Conservation (phyloP, 1,140 invertebrate genomes). For the Heliconius melpomene region DNA sequence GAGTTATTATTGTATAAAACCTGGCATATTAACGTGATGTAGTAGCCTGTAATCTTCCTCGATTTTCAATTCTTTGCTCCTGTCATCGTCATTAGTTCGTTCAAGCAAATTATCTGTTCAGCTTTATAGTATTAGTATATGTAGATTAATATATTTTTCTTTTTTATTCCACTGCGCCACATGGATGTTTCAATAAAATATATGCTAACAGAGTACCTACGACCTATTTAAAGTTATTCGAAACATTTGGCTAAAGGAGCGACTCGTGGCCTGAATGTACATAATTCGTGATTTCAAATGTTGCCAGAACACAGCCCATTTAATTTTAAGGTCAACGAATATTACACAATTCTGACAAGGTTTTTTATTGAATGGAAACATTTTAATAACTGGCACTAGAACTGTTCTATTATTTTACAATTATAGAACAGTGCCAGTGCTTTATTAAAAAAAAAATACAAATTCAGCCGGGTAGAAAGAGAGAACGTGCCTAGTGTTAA, state of each 20-base stretch:
- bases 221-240: slow-evolving; percentile 5
- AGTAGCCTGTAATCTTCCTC: no score
- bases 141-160: background rate
- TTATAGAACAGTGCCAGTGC: background rate
- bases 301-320: slow-evolving; percentile 11
- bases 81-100: no score
- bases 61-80: no score
- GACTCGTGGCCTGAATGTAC: slow-evolving; percentile 8
- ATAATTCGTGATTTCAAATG: slow-evolving; percentile 24
- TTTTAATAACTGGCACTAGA: background rate
- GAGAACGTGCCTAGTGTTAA: no score
- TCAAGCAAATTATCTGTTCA: no score
- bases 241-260: slow-evolving; percentile 10
- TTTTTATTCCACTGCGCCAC: background rate
- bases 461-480: no score
- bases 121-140: background rate
- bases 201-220: background rate
- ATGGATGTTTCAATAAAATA: background rate
- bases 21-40: no score
- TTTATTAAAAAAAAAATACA: no score
- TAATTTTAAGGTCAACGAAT: slow-evolving; percentile 19
- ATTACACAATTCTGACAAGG: slow-evolving; percentile 1
- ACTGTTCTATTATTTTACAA: no score
- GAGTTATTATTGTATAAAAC: no score
- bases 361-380: slow-evolving; percentile 7